Evolutionary conservation across 2,797 vertebrate genomes (phyloP).

Genomic region (Schizopygopsis malacanthus): DNA sequence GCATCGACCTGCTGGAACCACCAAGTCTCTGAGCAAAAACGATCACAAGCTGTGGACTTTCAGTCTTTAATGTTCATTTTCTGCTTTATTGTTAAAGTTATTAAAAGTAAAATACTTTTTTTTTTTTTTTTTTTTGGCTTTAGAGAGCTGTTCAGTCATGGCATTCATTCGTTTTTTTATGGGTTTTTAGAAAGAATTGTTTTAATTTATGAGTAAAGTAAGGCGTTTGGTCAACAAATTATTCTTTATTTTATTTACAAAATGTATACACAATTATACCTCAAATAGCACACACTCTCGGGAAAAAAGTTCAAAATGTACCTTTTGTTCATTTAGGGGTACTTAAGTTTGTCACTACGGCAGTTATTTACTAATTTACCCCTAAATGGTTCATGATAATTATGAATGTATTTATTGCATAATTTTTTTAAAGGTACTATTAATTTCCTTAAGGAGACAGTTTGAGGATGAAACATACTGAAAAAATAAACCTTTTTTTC

Average conservation of each 20-base stretch:
- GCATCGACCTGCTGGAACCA: slow-evolving; percentile 66
- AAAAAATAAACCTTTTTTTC: background rate
- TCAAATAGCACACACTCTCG: background rate
- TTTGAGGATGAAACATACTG: background rate
- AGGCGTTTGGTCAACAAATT: background rate
- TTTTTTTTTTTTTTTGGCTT: no score
- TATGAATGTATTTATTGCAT: background rate
- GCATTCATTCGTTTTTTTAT: background rate
- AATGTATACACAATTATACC: background rate
- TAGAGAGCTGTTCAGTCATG: background rate
- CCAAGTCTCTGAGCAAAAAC: slow-evolving; percentile 45
- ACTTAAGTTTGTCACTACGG: background rate
- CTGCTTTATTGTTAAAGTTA: background rate
- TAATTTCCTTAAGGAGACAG: background rate
- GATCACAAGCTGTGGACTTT: background rate
- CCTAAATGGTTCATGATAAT: background rate
- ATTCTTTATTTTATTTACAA: background rate
- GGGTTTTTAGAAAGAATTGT: background rate
- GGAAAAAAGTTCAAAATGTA: background rate
- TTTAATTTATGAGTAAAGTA: background rate
- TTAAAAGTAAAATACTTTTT: no score
- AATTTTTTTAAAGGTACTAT: background rate
- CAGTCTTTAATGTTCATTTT: background rate
- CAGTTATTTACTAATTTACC: background rate
- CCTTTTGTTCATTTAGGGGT: background rate